Conservation (phyloP, 1,140 invertebrate genomes). For the Sycobia sp. region DNA sequence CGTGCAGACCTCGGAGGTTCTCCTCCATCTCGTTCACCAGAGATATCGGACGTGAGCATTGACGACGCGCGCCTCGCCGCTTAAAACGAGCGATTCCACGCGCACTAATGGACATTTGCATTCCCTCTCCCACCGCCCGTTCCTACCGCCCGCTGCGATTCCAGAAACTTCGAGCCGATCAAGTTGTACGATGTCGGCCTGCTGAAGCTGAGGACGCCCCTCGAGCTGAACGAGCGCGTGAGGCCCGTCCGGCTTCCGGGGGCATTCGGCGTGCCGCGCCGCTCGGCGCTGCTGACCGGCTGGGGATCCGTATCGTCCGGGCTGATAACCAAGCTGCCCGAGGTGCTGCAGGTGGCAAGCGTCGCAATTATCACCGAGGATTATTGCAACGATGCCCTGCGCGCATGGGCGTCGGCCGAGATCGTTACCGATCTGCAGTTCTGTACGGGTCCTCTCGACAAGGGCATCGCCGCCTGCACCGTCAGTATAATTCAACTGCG, state of each 20-base stretch:
- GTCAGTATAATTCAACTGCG: constrained; percentile 38
- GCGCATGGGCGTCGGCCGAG: constrained; percentile 30
- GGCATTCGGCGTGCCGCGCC: constrained; percentile 32
- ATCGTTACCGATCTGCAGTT: constrained; percentile 59
- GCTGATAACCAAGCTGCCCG: constrained; percentile 28
- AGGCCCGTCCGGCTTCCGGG: constrained; percentile 60
- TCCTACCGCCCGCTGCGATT: no score
- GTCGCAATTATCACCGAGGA: constrained; percentile 41
- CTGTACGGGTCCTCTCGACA: constrained; percentile 66
- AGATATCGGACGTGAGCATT: constrained; percentile 34
- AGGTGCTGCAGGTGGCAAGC: constrained; percentile 42
- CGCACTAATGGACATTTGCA: no score
- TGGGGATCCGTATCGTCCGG: constrained; percentile 57
- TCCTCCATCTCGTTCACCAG: constrained; percentile 28
- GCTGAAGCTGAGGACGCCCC: constrained; percentile 62
- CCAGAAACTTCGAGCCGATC: not conserved
- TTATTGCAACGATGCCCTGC: constrained; percentile 38
- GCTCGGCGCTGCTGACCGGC: constrained; percentile 57
- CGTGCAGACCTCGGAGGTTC: not conserved
- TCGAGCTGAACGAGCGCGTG: constrained; percentile 63
- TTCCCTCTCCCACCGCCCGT: no score
- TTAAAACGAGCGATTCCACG: no score
- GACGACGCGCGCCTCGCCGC: no score
- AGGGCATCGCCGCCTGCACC: constrained; percentile 66
- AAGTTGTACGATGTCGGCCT: constrained; percentile 69